Conservation (phyloP, 2,113 vertebrate species). For the Lota lota region DNA sequence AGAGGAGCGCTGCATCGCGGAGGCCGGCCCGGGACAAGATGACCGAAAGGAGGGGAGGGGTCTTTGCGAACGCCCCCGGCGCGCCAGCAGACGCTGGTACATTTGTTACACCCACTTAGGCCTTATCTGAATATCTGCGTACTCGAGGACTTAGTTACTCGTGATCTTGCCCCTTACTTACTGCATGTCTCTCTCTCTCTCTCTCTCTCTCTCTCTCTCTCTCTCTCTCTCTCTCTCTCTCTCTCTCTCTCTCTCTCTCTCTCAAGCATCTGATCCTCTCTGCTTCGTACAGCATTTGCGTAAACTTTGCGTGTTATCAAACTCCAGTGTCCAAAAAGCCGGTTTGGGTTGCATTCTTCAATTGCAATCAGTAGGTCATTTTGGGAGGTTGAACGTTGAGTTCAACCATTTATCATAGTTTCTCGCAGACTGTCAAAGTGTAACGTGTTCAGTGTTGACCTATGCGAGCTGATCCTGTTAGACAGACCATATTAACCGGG, state of each 20-base stretch:
- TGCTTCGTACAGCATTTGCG: too few species aligned
- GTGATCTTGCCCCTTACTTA: conserved; percentile 67
- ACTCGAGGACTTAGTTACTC: conserved; percentile 71
- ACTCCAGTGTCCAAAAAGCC: too few species aligned
- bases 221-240: conserved; percentile 3
- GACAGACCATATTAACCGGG: conserved; percentile 80
- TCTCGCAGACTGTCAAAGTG: too few species aligned
- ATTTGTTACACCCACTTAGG: conserved; percentile 54
- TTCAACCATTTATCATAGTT: too few species aligned
- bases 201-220: conserved; percentile 6
- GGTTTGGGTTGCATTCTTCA: too few species aligned
- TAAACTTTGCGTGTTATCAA: too few species aligned
- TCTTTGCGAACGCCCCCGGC: conserved; percentile 39
- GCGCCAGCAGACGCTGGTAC: conserved; percentile 31
- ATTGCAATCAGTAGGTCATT: too few species aligned
- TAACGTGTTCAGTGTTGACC: conserved; percentile 43
- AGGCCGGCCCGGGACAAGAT: conserved; percentile 41
- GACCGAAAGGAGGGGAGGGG: conserved; percentile 32
- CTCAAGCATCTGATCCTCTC: too few species aligned
- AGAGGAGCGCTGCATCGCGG: conserved; percentile 33
- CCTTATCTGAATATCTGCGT: conserved; percentile 72
- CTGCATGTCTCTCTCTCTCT: conserved; percentile 34
- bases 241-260: neutral
- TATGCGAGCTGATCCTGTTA: conserved; percentile 70
- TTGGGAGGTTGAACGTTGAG: too few species aligned